These are phyloP conservation scores for Halichoerus grypus DNA, from an alignment of 2,113 vertebrate genomes.

Conservation along the genomic window DNA sequence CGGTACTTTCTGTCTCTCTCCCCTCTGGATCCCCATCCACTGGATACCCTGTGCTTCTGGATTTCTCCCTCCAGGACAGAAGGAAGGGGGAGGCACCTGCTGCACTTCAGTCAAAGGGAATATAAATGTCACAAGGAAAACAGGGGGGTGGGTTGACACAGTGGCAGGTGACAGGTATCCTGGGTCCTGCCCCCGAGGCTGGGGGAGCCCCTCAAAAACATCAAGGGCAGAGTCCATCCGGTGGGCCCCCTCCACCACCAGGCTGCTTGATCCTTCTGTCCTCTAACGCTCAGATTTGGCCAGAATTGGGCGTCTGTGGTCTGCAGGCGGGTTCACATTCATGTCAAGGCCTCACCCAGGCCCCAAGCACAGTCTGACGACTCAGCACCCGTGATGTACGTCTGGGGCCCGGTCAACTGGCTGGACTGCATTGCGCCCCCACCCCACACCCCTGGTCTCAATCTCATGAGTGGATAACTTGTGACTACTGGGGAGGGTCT, in stretches of 20 bases:
- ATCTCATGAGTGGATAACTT: not conserved
- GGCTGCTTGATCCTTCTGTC: not conserved
- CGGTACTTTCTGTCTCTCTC: rapidly evolving
- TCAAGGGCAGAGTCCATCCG: not conserved
- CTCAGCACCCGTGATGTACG: rapidly evolving
- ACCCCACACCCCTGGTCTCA: not conserved
- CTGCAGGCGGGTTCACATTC: not conserved
- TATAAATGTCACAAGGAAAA: not conserved
- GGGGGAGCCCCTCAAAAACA: not conserved
- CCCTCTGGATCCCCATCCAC: rapidly evolving
- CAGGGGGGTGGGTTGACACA: not conserved
- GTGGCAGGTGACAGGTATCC: rapidly evolving
- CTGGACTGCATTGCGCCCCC: rapidly evolving
- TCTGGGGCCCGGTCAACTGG: not conserved
- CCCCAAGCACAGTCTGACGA: not conserved
- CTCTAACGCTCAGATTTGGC: not conserved
- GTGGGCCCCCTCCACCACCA: rapidly evolving
- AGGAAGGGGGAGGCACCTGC: not conserved
- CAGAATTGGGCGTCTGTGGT: rapidly evolving
- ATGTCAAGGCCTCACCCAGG: not conserved
- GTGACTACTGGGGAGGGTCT: rapidly evolving
- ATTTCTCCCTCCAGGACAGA: not conserved
- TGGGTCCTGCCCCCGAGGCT: not conserved
- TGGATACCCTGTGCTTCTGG: not conserved
- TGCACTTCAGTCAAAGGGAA: not conserved